Base-by-base conservation (phyloP, 2,113 vertebrate species). In the Centropus bengalensis region DNA sequence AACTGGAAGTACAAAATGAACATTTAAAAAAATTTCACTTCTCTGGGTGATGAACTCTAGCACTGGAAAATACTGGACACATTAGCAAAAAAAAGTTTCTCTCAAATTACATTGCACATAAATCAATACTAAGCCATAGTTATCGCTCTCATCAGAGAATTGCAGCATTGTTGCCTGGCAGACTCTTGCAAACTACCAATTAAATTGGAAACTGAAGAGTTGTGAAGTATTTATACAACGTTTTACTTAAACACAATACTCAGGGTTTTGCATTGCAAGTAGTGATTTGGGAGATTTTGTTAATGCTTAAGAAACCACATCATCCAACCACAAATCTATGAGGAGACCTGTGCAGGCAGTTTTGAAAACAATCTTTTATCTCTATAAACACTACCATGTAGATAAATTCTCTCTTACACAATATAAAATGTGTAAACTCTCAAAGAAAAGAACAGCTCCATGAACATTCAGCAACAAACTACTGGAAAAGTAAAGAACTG, bases 341-440 rank as follows among this genome's bases (percentile, higher is more conserved):
- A 7, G 71, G 58, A 40, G 14, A 14, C 59, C 12, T 88, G 71
- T 59, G 13, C 6, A 71, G 77, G n/a, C 33, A 18, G 49, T 84
- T 91, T 49, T 85, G 44, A 70, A 49, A 78, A 8, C 55, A 64
- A 23, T 63, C 74, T 45, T 54, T 67, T 70, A 28, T 12, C 55
- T 38, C 6, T 69, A 51, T 45, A n/a, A 22, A 26, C 63, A n/a
- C 4, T 26, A 91, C 75, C 68, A 27, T 55, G 76, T 75, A 96
- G 22, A 92, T 91, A 90, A 92, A 91, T 90, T 86, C 28, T 85
- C 89, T 96, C 88, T 51, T 81, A 79, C 47, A 62, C 51, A 90
- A 76, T 77, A 42, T 38, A 55, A 94, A 87, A n/a, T 58, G 63
- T 60, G 56, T 82, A 78, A 92, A 60, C 69, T 32, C 83, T 94